phyloP scores from a whole-genome alignment of 2,888 invertebrate genomes.

The Zygogramma bicolorata region DNA sequence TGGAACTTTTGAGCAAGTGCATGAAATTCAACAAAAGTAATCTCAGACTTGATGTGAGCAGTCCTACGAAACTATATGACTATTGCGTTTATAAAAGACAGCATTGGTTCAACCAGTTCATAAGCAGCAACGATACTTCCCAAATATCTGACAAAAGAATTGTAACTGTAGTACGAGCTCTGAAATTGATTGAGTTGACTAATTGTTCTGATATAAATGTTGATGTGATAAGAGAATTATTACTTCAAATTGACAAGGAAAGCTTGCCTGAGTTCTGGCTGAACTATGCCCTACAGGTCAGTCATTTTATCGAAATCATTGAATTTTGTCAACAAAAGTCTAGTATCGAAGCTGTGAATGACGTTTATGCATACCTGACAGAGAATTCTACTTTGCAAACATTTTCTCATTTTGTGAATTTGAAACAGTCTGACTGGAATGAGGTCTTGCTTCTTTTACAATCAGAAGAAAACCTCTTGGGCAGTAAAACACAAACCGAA shows the following conservation, averaged over 20 bases:
- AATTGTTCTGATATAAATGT: conserved; percentile 50
- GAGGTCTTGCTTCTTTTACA: conserved; percentile 45
- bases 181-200: conserved; percentile 55
- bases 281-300: conserved; percentile 55
- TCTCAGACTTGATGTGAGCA: conserved; percentile 52
- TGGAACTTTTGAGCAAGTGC: conserved; percentile 49
- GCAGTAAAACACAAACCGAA: conserved; percentile 35
- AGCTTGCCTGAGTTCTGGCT: conserved; percentile 55
- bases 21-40: conserved; percentile 52
- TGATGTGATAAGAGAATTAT: conserved; percentile 39
- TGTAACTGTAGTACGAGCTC: conserved; percentile 50
- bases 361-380: conserved; percentile 45
- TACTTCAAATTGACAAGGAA: conserved; percentile 40
- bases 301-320: conserved; percentile 51
- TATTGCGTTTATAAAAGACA: conserved; percentile 57
- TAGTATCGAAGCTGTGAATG: conserved; percentile 28
- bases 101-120: conserved; percentile 61
- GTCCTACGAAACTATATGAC: conserved; percentile 58
- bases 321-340: conserved; percentile 53
- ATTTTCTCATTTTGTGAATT: conserved; percentile 51
- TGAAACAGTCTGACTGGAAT: conserved; percentile 47
- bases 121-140: conserved; percentile 47
- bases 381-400: conserved; percentile 51
- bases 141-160: conserved; percentile 46
- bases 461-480: conserved; percentile 43